Base-by-base conservation (phyloP, 2,797 vertebrate species). In the Sebastes kiyomatsui region DNA sequence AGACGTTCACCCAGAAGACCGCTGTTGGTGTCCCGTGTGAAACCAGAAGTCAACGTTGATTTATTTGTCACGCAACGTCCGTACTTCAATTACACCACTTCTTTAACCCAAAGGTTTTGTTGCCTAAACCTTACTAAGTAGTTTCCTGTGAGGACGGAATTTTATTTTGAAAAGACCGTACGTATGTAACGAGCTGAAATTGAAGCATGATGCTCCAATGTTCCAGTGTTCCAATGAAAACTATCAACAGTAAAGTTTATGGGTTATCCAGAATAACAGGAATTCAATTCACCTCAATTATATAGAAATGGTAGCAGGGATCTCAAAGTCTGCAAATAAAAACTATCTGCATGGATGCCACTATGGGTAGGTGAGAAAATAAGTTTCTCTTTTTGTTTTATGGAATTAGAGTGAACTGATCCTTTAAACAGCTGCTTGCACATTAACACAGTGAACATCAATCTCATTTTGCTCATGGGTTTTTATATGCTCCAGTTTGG, bases 31-130 rank as follows among this genome's bases (percentile, higher is more conserved):
- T 42, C 38, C 14, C 14, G 38, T 42, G 0, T 16, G 38, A 42
- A 42, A 16, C 38, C 14, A 42, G 38, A 2, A 42, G 38, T 42
- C 14, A 42, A 42, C 38, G 14, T 16, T 42, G 38, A 42, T 42
- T 42, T 42, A 42, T 42, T 42, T 42, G 6, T 42, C 14, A 42
- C 5, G 38, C 3, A 42, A 42, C 13, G 38, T 42, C 38, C 5
- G 0, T 16, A 42, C 13, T 42, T 0, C 0, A 42, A 0, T 16
- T 42, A 42, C 0, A 16, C 38, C 38, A 42, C 14, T 42, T 42
- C 38, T 42, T 42, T 42, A 42, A 42, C 38, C 38, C 38, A 42
- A 14, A 42, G 2, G 5, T 42, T 42, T 16, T 42, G 14, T 42
- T 16, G 38, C 38, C 38, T 42, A 42, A 42, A 42, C 38, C 0